Base-by-base conservation (phyloP, 2,888 invertebrate species). In the Tetragonisca angustula region DNA sequence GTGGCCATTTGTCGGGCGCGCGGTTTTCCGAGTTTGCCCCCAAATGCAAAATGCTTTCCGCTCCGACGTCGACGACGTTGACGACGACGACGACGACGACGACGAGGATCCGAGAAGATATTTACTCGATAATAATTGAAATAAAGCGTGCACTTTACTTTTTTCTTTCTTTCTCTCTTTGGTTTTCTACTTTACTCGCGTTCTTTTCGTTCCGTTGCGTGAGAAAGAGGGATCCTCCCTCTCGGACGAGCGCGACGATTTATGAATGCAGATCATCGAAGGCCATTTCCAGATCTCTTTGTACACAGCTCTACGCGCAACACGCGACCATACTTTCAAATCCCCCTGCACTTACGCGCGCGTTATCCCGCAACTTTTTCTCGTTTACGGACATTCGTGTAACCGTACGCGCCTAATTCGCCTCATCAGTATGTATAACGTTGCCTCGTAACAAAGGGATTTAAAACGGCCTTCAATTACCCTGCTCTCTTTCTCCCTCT, bases 381-480 rank as follows among this genome's bases (percentile, higher is more conserved):
- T 65, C 56, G 56, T 72, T 78, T 72, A 65, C 72, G 73, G 50
- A 50, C 56, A 78, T n/a, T 49, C 65, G 65, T 56, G 77, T 56
- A 72, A 72, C 71, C 72, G 70, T 65, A 70, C 43, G 56, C 59
- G 65, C 24, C 72, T 78, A 72, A 78, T 72, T 78, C 65, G 73
- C 64, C 78, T 78, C 78, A 72, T 78, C 72, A 72, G 72, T 78
- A 78, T 78, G 78, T 72, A 78, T 78, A 78, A 72, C 78, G 65
- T 78, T 56, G 72, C 65, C 52, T 56, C 72, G 78, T 72, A 65
- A 78, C 69, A 56, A 76, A 76, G 43, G 76, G 76, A 76, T 76
- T 76, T 76, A 70, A 76, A 76, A 76, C 36, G 62, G 62, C 17
- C 71, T 70, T 76, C 76, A 71, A 76, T 76, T 76, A 76, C 52